Percentiles rank a stretch among this genome's conserved stretches.
Evolutionary conservation across 2,113 vertebrate species (phyloP).

Genomic region (Pheucticus melanocephalus): DNA sequence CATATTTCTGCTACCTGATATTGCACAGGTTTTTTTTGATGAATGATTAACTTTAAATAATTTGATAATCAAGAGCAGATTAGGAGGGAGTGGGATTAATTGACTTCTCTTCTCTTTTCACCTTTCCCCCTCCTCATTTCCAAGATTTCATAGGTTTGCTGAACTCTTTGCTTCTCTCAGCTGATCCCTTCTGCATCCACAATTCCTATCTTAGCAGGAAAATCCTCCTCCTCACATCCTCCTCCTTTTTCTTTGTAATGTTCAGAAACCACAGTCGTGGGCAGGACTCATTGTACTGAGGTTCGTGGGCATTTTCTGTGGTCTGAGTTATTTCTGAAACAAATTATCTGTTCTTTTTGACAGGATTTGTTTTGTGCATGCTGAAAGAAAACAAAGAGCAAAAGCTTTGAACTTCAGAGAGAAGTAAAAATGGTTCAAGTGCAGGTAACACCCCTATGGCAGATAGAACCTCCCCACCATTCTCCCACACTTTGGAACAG

Average conservation of each 20-base stretch:
- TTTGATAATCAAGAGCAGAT: not conserved
- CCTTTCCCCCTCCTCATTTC: not conserved
- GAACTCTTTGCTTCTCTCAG: not conserved
- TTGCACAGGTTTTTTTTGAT: not conserved
- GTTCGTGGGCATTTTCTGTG: not conserved
- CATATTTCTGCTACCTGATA: not conserved
- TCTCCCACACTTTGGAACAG: not conserved
- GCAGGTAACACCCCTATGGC: not conserved
- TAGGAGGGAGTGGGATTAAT: not conserved
- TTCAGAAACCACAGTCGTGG: not conserved
- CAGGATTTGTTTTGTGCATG: not conserved
- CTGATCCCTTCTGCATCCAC: not conserved
- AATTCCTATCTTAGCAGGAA: not conserved
- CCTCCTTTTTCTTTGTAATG: not conserved
- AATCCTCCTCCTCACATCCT: not conserved
- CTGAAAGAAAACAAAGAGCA: not conserved
- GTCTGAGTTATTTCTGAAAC: constrained; percentile 2
- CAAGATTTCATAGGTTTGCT: not conserved
- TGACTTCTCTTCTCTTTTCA: fast-evolving
- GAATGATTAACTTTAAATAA: not conserved
- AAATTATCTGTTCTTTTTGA: not conserved
- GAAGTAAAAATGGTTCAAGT: not conserved
- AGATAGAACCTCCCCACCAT: not conserved
- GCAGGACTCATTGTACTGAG: not conserved
- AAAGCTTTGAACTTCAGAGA: not conserved